phyloP scores from a whole-genome alignment of 2,797 vertebrate species.

The Galago senegalensis region DNA sequence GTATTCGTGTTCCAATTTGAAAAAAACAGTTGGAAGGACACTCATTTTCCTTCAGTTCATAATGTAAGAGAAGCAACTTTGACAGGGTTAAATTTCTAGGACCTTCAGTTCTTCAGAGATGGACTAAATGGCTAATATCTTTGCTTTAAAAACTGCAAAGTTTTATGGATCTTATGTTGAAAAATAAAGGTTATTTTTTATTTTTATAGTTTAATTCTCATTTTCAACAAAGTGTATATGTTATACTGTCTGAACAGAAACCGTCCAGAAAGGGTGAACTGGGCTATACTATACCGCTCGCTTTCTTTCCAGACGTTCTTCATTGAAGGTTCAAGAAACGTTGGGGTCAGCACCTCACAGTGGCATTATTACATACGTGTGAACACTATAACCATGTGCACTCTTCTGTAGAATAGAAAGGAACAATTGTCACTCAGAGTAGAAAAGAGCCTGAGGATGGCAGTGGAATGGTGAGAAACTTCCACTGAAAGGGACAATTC shows the following conservation, averaged over 20 bases:
- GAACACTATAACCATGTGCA: background rate
- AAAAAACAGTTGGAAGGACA: background rate
- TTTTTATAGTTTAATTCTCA: background rate
- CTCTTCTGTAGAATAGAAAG: background rate
- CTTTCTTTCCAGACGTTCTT: background rate
- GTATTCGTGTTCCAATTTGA: background rate
- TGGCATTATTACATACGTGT: background rate
- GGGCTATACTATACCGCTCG: fast-evolving
- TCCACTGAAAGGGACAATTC: background rate
- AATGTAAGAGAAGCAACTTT: background rate
- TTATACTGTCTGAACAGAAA: background rate
- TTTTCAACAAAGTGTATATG: background rate
- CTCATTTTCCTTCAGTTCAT: background rate
- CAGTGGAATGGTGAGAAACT: background rate
- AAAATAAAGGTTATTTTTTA: background rate
- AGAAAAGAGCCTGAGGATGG: background rate
- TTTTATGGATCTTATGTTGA: background rate
- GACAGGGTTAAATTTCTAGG: background rate
- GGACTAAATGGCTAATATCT: background rate
- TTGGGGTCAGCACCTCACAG: background rate
- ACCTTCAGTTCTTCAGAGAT: background rate
- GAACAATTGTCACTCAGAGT: background rate
- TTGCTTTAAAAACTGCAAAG: background rate
- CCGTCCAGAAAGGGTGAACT: background rate
- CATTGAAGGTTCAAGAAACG: background rate